Percentiles rank a stretch among this genome's conserved stretches.
Conservation (phyloP, 2,797 vertebrate genomes). For the Geotrypetes seraphini region DNA sequence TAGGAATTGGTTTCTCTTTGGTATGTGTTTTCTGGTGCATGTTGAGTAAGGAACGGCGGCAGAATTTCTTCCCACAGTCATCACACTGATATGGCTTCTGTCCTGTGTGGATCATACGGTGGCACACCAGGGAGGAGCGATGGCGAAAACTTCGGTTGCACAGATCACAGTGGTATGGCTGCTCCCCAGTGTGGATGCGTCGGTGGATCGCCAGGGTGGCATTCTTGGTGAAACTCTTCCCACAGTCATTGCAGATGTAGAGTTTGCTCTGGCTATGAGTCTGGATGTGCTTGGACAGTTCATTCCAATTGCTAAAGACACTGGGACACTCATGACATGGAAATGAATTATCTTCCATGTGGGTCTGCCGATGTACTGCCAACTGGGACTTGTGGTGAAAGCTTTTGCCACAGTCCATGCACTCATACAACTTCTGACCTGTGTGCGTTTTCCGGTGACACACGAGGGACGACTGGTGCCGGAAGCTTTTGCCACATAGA, state of each 20-base stretch:
- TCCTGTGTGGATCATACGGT: background rate
- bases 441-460: background rate
- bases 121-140: background rate
- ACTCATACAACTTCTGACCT: background rate
- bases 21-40: slow-evolving; percentile 31
- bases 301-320: slow-evolving; percentile 15
- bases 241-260: too few species aligned
- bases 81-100: background rate
- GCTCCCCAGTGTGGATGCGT: background rate
- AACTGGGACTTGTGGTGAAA: slow-evolving; percentile 3
- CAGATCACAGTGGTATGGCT: background rate
- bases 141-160: background rate
- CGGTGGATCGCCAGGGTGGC: background rate
- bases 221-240: too few species aligned
- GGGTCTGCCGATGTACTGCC: background rate
- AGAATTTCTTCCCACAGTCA: background rate
- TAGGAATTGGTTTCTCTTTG: too few species aligned
- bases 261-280: too few species aligned
- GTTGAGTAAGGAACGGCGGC: slow-evolving; percentile 19
- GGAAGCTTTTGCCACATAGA: slow-evolving; percentile 6
- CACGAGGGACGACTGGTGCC: slow-evolving; percentile 2
- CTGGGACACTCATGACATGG: slow-evolving; percentile 33
- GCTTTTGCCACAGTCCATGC: background rate
- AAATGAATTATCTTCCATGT: slow-evolving; percentile 16
- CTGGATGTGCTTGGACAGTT: too few species aligned